Evolutionary conservation across 2,888 invertebrate genomes (phyloP), one percentile per base, ranked within the genome.

Genomic region (Cerceris ruficornis): DNA sequence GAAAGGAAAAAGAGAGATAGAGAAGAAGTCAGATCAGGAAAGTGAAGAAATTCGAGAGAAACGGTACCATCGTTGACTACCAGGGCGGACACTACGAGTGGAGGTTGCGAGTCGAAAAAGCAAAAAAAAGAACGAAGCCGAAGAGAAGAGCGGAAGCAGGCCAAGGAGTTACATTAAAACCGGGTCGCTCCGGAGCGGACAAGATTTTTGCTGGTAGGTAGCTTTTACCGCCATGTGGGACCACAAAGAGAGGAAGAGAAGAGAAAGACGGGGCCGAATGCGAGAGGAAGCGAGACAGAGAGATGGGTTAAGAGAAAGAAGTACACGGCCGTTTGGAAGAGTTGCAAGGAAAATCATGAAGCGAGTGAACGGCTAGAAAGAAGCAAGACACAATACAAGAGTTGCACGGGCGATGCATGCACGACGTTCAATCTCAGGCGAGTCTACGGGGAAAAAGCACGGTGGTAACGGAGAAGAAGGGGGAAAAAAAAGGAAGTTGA

Each of bases 191-290:
- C 59, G 62, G 77, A 66, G 72, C 67, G 69, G 78, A 71, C 78
- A 69, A 77, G 41, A 82, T 73, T 82, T 84, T 81, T 75, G 69
- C 80, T 64, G 70, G 75, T 70, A 75, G 74, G n/a, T 81, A 70
- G 66, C 69, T 83, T 86, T 82, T 84, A 81, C 74, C 76, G 71
- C 67, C 59, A 67, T 55, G 72, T 62, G 74, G 71, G 75, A 58
- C 75, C 69, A 76, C 73, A 42, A 57, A 72, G 78, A 81, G 67
- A 57, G 61, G 69, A 67, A 57, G 71, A 28, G 73, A 65, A 78
- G 77, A 69, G 72, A 75, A 52, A 66, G 46, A 64, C 65, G 72
- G 66, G 75, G 46, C 28, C 28, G 46, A 46, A 11, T 46, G 46
- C 11, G 43, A 49, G 15, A 42, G 52, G 54, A 54, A 54, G 15